Conservation (phyloP, 1,140 invertebrate genomes). For the Coenobita brevimanus region DNA sequence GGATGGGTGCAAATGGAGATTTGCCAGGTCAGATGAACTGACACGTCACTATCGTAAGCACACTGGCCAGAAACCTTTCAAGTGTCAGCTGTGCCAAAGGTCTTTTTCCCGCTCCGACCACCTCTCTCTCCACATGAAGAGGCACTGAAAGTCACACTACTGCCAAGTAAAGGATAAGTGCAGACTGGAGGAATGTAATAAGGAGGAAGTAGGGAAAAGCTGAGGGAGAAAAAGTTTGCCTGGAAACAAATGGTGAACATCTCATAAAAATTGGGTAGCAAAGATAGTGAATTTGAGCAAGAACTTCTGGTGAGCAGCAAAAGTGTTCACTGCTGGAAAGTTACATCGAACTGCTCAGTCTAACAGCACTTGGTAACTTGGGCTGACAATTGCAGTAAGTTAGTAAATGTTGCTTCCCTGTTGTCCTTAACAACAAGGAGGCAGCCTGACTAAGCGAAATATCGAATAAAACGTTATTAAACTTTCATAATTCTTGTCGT, state of each 20-base stretch:
- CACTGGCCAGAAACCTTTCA: conserved; percentile 92
- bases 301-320: no score
- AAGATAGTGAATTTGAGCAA: no score
- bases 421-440: no score
- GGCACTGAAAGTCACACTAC: conserved; percentile 75
- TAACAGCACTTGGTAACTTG: no score
- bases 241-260: background rate
- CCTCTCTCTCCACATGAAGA: conserved; percentile 92
- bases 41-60: conserved; percentile 92
- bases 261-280: no score
- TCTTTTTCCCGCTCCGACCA: conserved; percentile 94
- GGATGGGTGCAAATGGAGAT: conserved; percentile 94
- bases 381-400: no score
- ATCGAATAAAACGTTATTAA: no score
- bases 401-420: no score
- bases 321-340: no score
- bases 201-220: background rate
- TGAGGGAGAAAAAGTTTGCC: background rate
- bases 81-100: conserved; percentile 88
- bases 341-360: no score
- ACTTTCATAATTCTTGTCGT: no score
- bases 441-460: no score
- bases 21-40: conserved; percentile 91
- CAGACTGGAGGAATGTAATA: background rate
- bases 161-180: background rate